Evolutionary conservation across 2,113 vertebrate genomes (phyloP).

Genomic region (Ochotona curzoniae): DNA sequence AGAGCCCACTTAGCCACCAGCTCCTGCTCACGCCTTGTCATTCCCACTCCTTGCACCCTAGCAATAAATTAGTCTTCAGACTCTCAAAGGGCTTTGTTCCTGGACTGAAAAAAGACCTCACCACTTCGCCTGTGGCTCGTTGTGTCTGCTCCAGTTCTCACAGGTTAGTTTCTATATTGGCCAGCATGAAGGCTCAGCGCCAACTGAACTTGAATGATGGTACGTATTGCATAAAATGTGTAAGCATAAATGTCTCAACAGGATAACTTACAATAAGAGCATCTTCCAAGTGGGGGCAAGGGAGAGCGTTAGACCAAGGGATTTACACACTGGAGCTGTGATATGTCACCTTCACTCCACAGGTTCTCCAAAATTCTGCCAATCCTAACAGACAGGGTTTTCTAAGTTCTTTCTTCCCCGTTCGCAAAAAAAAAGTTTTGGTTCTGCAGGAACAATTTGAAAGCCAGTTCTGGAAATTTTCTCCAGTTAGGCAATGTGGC

Average conservation of each 20-base stretch:
- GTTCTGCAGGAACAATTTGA: not conserved
- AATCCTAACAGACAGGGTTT: not conserved
- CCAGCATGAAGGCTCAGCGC: not conserved
- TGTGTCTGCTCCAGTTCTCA: not conserved
- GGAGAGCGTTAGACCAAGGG: not conserved
- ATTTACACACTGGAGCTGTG: not conserved
- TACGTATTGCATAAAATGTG: not conserved
- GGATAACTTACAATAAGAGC: not conserved
- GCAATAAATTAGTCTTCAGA: not conserved
- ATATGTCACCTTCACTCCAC: not conserved
- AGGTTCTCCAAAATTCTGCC: not conserved
- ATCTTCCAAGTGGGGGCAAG: not conserved
- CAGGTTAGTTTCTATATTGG: not conserved
- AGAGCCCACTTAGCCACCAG: not conserved
- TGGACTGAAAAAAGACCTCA: not conserved
- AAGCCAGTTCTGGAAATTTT: not conserved
- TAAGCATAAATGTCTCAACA: not conserved
- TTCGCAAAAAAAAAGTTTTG: not conserved
- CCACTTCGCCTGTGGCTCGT: not conserved
- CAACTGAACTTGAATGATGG: not conserved
- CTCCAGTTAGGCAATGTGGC: not conserved
- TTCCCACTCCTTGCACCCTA: no score
- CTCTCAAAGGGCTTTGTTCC: not conserved
- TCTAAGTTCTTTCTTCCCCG: not conserved
- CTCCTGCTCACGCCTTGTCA: not conserved